Conservation (phyloP, 1,140 invertebrate species). For the Sipha flava region DNA sequence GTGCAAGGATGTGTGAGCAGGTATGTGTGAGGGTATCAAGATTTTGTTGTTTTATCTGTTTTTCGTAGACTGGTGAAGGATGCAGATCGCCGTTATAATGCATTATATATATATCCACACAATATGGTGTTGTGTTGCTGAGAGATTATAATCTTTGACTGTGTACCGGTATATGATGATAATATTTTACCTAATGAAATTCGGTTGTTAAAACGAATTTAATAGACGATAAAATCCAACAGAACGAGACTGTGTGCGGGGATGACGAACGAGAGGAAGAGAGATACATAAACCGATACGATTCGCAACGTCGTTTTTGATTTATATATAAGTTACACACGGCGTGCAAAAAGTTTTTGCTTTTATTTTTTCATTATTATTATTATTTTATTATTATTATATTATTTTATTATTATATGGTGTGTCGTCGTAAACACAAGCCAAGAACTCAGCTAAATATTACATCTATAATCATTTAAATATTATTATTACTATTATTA, state of each 20-base stretch:
- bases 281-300: slow-evolving; percentile 9
- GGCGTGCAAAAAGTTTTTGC: background rate
- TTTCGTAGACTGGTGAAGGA: background rate
- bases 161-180: background rate
- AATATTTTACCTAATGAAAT: slow-evolving; percentile 12
- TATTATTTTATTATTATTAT: background rate
- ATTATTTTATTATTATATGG: background rate
- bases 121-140: background rate
- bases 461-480: too few species aligned
- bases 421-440: too few species aligned
- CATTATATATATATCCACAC: background rate
- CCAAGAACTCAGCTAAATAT: too few species aligned
- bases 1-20: too few species aligned
- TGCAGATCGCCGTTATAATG: background rate
- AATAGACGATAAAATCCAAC: background rate
- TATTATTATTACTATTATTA: too few species aligned
- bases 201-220: background rate
- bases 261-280: background rate
- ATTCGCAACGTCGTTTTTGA: slow-evolving; percentile 23
- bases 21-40: too few species aligned
- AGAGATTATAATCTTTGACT: background rate
- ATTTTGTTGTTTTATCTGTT: slow-evolving; percentile 1
- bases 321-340: background rate
- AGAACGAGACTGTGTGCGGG: background rate
- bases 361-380: background rate